A percentile compares a stretch with the other conserved stretches of the same genome.
Evolutionary conservation across 1,140 invertebrate species (phyloP).

Genomic region (Liolophura sinensis): DNA sequence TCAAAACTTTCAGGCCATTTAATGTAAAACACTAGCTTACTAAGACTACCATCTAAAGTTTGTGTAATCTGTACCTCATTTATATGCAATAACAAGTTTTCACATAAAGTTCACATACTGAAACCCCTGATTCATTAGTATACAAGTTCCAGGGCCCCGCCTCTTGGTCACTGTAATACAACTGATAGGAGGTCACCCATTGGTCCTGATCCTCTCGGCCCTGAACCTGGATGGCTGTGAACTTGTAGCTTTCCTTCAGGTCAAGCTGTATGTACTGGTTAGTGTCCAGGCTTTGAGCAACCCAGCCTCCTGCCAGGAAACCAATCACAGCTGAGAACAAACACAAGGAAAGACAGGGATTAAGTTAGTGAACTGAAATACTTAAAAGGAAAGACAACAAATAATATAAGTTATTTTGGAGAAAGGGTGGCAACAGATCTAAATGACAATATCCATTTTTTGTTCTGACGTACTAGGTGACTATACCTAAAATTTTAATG

Average conservation of each 20-base stretch:
- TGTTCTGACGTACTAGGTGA: too few species aligned
- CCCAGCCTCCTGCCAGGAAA: constrained; percentile 36
- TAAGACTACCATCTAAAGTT: too few species aligned
- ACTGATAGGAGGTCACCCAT: constrained; percentile 38
- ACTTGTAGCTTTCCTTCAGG: constrained; percentile 25
- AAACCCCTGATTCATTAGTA: constrained; percentile 21
- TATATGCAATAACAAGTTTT: not conserved
- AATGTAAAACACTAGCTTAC: too few species aligned
- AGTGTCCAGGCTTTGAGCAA: constrained; percentile 23
- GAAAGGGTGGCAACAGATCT: too few species aligned
- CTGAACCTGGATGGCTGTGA: constrained; percentile 33
- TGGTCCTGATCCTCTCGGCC: constrained; percentile 36
- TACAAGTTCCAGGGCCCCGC: constrained; percentile 24
- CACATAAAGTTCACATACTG: constrained; percentile 17
- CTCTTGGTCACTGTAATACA: constrained; percentile 28
- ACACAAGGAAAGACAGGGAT: not conserved
- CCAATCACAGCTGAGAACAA: constrained; percentile 20
- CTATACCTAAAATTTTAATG: too few species aligned
- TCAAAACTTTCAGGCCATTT: too few species aligned
- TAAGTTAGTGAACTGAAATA: too few species aligned
- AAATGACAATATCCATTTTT: too few species aligned
- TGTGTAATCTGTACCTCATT: not conserved
- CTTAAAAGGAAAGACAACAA: too few species aligned
- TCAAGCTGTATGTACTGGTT: constrained; percentile 39
- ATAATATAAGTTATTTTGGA: too few species aligned